A percentile compares a stretch with the other conserved stretches of the same genome.
phyloP scores from a whole-genome alignment of 2,113 vertebrate genomes.

The Sinosuthora webbiana region DNA sequence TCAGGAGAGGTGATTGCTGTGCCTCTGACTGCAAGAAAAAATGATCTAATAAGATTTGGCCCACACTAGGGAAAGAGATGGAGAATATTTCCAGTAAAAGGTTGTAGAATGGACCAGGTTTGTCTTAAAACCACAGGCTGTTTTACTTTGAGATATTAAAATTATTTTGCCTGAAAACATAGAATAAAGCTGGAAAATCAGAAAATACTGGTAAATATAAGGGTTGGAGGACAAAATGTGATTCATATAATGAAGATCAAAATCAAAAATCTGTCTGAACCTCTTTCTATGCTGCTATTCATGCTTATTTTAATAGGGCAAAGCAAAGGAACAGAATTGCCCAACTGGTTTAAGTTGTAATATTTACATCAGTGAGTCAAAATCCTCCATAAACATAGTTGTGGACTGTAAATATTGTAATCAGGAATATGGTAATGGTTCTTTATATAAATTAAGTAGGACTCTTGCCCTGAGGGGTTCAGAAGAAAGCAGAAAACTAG shows the following conservation, averaged over 20 bases:
- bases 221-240: neutral
- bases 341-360: neutral
- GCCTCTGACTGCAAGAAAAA: neutral
- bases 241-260: neutral
- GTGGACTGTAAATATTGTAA: neutral
- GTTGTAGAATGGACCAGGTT: neutral
- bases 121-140: neutral
- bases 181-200: neutral
- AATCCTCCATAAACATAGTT: neutral
- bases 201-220: neutral
- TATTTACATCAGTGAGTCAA: neutral
- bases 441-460: neutral
- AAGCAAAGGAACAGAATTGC: neutral
- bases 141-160: neutral
- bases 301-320: neutral
- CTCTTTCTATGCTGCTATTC: neutral
- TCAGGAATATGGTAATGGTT: neutral
- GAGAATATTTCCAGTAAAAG: neutral
- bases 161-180: constrained; percentile 15
- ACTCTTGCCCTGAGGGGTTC: neutral
- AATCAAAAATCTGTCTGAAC: neutral
- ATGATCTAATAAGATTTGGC: constrained; percentile 2
- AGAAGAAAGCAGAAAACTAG: neutral
- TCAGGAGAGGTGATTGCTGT: neutral
- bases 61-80: neutral